phyloP scores from a whole-genome alignment of 2,797 vertebrate genomes.

The Eutrigla gurnardus region DNA sequence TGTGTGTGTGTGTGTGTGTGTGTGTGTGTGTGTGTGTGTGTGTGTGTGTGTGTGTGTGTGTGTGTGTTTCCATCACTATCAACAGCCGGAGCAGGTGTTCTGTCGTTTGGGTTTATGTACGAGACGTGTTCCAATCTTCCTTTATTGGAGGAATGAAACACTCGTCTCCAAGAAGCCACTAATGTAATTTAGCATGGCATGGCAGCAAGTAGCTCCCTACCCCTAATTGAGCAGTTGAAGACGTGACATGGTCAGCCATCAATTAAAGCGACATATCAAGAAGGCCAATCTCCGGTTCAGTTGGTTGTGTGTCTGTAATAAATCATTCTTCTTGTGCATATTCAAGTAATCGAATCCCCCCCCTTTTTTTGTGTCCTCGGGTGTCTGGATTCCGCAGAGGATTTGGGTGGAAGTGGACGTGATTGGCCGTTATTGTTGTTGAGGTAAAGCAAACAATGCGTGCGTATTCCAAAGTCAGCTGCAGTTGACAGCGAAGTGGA shows the following conservation, averaged over 20 bases:
- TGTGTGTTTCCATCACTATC: neutral
- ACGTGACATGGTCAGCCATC: constrained; percentile 83
- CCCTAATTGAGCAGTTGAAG: constrained; percentile 81
- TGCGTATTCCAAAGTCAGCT: constrained; percentile 48
- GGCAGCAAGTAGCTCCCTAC: constrained; percentile 70
- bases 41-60: too few relatives aligned
- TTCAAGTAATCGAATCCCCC: constrained; percentile 48
- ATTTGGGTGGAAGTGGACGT: constrained; percentile 72
- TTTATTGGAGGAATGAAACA: constrained; percentile 57
- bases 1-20: too few relatives aligned
- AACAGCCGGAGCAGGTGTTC: constrained; percentile 51
- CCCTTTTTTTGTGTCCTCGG: constrained; percentile 4
- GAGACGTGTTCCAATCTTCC: constrained; percentile 38
- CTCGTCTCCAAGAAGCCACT: constrained; percentile 70
- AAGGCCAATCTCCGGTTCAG: constrained; percentile 66
- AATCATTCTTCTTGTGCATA: constrained; percentile 64
- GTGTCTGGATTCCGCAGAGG: constrained; percentile 36
- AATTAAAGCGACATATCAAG: constrained; percentile 75
- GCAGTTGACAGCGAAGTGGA: constrained; percentile 22
- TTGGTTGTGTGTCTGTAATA: constrained; percentile 64
- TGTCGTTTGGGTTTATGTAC: constrained; percentile 34
- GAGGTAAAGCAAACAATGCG: constrained; percentile 40
- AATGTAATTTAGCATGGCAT: constrained; percentile 76
- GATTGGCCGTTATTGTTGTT: constrained; percentile 49
- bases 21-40: too few relatives aligned